phyloP scores from a whole-genome alignment of 35 echinoderm and acorn worm species.

The Anneissia japonica region DNA sequence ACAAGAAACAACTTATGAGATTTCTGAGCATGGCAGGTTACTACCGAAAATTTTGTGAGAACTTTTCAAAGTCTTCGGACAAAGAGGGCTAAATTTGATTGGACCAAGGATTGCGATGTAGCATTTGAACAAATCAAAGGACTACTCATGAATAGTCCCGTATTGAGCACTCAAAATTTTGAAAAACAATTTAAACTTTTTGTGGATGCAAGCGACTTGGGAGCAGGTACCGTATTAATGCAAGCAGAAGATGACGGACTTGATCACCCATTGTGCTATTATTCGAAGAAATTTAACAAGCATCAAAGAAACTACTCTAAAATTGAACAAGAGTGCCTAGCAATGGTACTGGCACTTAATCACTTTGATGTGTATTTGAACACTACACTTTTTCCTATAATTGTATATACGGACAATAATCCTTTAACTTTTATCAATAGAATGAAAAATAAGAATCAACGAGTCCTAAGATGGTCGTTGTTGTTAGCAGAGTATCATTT shows the following conservation, averaged over 20 bases:
- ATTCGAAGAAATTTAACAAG: slow-evolving; percentile 20
- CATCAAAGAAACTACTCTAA: slow-evolving; percentile 34
- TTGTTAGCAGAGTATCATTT: slow-evolving; percentile 7
- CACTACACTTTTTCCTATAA: neutral
- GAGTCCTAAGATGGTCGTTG: slow-evolving; percentile 15
- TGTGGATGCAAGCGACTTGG: slow-evolving; percentile 7
- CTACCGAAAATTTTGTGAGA: slow-evolving; percentile 10
- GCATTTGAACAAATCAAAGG: slow-evolving; percentile 16
- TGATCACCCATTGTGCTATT: slow-evolving; percentile 38
- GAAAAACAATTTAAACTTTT: neutral
- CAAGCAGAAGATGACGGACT: slow-evolving; percentile 22
- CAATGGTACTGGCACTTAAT: neutral
- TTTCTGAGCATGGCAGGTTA: slow-evolving; percentile 25
- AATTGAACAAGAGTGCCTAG: slow-evolving; percentile 38
- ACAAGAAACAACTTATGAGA: slow-evolving; percentile 9
- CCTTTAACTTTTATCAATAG: neutral
- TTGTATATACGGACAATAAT: slow-evolving; percentile 16
- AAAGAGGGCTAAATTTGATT: no score
- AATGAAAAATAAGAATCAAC: slow-evolving; percentile 29
- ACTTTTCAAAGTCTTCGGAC: slow-evolving; percentile 16
- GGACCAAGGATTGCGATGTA: slow-evolving; percentile 1
- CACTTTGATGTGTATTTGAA: slow-evolving; percentile 41
- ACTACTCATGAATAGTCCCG: neutral
- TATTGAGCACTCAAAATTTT: neutral
- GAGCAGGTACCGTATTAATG: slow-evolving; percentile 8